Evolutionary conservation across 2,888 invertebrate genomes (phyloP).

Genomic region (Ctenicera cuprea): DNA sequence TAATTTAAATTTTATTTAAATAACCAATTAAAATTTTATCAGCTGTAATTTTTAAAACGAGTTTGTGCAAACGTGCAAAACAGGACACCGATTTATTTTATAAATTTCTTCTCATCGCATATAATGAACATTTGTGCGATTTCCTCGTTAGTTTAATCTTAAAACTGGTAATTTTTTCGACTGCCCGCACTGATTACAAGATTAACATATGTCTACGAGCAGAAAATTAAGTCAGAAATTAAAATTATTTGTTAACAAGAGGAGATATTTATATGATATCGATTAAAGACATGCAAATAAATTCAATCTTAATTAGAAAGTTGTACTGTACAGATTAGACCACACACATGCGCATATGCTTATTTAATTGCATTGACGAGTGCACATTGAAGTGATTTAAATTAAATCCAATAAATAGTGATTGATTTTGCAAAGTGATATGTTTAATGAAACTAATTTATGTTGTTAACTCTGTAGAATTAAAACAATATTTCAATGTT

Average conservation of each 20-base stretch:
- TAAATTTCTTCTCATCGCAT: not conserved
- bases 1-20: not conserved
- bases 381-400: slow-evolving; percentile 5
- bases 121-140: slow-evolving; percentile 2
- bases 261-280: slow-evolving; percentile 16
- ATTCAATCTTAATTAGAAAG: slow-evolving; percentile 36
- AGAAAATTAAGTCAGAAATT: slow-evolving; percentile 24
- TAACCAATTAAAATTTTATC: slow-evolving; percentile 8
- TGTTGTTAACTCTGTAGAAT: too few relatives aligned
- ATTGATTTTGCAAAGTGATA: not conserved
- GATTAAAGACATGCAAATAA: slow-evolving; percentile 33
- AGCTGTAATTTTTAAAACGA: not conserved
- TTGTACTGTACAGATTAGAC: slow-evolving; percentile 32
- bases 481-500: too few relatives aligned
- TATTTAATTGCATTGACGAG: slow-evolving; percentile 30
- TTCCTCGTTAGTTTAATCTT: slow-evolving; percentile 4
- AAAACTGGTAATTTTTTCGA: not conserved
- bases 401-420: not conserved
- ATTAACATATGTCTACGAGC: slow-evolving; percentile 5
- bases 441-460: too few relatives aligned
- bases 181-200: not conserved
- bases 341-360: slow-evolving; percentile 36
- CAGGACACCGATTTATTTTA: not conserved
- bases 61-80: not conserved
- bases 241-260: slow-evolving; percentile 21